phyloP scores from a whole-genome alignment of 2,113 vertebrate species.

The Rhinopomastus cyanomelas region DNA sequence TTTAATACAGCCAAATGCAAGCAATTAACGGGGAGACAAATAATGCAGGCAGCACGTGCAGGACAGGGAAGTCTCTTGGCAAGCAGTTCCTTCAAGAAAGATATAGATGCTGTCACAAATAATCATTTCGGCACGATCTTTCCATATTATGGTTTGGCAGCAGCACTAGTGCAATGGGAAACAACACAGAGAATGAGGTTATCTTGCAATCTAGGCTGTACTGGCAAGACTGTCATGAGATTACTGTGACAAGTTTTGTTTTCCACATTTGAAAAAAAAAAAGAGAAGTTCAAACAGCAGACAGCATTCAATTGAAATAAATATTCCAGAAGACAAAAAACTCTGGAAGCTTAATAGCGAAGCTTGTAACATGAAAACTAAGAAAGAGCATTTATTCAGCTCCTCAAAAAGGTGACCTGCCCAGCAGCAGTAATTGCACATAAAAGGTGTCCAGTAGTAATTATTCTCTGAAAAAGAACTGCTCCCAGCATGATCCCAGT shows the following conservation, averaged over 20 bases:
- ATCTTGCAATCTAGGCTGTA: neutral
- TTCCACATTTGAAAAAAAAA: neutral
- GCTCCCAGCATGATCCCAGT: neutral
- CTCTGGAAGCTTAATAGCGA: neutral
- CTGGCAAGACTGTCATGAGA: neutral
- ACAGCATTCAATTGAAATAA: neutral
- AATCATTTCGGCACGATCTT: conserved; percentile 21
- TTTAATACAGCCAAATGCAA: neutral
- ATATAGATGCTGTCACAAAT: conserved; percentile 4
- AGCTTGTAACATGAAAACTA: neutral
- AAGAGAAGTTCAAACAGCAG: neutral
- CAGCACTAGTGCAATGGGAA: neutral
- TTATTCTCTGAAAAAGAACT: neutral
- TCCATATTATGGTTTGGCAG: neutral
- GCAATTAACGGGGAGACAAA: neutral
- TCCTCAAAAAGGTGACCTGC: neutral
- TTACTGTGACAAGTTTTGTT: neutral
- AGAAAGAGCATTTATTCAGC: neutral
- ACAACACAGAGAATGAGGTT: neutral
- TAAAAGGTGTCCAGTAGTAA: neutral
- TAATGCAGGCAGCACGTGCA: neutral
- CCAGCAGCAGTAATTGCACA: neutral
- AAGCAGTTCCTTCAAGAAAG: conserved; percentile 4
- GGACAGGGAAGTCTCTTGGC: neutral
- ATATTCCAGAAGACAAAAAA: neutral